Evolutionary conservation across 1,140 invertebrate species (phyloP).

Genomic region (Cyclina sinensis): DNA sequence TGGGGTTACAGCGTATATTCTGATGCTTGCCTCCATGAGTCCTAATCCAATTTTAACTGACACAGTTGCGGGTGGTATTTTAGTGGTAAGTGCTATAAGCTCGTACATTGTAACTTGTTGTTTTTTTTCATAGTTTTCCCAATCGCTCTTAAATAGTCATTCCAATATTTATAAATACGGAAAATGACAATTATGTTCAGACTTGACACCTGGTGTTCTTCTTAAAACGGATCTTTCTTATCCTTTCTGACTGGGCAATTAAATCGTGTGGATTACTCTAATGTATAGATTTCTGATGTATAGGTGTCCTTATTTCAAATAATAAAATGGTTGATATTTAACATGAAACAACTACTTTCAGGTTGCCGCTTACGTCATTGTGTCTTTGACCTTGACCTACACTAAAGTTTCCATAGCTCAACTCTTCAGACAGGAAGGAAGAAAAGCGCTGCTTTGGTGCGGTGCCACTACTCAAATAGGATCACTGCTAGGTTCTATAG

Average conservation of each 20-base stretch:
- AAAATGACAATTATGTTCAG: too few species aligned
- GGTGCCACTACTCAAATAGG: slow-evolving; percentile 94
- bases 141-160: too few species aligned
- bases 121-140: too few species aligned
- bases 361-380: slow-evolving; percentile 91
- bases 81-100: slow-evolving; percentile 93
- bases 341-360: slow-evolving; percentile 81
- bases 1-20: slow-evolving; percentile 89
- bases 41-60: slow-evolving; percentile 91
- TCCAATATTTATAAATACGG: too few species aligned
- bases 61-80: slow-evolving; percentile 88
- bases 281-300: too few species aligned
- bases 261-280: too few species aligned
- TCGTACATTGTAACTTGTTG: too few species aligned
- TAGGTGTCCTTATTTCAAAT: too few species aligned
- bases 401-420: slow-evolving; percentile 94
- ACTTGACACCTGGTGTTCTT: too few species aligned
- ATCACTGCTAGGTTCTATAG: slow-evolving; percentile 91
- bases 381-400: slow-evolving; percentile 92
- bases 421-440: slow-evolving; percentile 89
- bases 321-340: too few species aligned
- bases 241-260: too few species aligned
- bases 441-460: slow-evolving; percentile 90
- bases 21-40: slow-evolving; percentile 91
- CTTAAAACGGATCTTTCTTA: too few species aligned